These are phyloP conservation scores for Tetrao urogallus DNA, from an alignment of 2,113 vertebrate species.

Conservation along the genomic window DNA sequence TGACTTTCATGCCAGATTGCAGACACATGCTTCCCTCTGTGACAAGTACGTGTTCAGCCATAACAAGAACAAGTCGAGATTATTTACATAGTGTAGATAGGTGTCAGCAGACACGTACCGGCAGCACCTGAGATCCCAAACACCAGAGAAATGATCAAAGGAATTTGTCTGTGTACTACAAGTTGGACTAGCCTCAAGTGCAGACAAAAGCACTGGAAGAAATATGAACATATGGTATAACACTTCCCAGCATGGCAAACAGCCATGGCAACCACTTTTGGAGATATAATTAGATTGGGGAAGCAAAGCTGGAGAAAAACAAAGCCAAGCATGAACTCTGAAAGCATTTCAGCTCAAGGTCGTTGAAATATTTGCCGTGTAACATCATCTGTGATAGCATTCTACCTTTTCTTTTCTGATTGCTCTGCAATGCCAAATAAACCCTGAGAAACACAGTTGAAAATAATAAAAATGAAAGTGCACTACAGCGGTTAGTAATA, in stretches of 20 bases:
- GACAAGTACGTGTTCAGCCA: background rate
- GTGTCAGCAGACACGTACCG: conserved; percentile 31
- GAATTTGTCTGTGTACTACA: background rate
- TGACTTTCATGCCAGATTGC: conserved; percentile 35
- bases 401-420: conserved; percentile 18
- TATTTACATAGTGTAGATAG: background rate
- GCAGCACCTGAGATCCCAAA: conserved; percentile 32
- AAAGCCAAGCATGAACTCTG: conserved; percentile 47
- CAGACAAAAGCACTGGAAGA: conserved; percentile 50
- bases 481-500: background rate
- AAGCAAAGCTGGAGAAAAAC: conserved; percentile 43
- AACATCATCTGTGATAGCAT: background rate
- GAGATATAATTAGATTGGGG: conserved; percentile 55
- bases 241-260: conserved; percentile 50
- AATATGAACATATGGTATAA: conserved; percentile 44
- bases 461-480: background rate
- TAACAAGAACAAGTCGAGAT: background rate
- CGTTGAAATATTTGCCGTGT: background rate
- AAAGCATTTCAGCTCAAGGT: conserved; percentile 57
- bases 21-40: background rate
- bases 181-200: conserved; percentile 11
- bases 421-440: conserved; percentile 12
- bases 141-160: conserved; percentile 37
- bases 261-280: conserved; percentile 48
- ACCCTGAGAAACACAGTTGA: background rate